Conservation (phyloP, 1,140 invertebrate species). For the Drosophila pruinosa region DNA sequence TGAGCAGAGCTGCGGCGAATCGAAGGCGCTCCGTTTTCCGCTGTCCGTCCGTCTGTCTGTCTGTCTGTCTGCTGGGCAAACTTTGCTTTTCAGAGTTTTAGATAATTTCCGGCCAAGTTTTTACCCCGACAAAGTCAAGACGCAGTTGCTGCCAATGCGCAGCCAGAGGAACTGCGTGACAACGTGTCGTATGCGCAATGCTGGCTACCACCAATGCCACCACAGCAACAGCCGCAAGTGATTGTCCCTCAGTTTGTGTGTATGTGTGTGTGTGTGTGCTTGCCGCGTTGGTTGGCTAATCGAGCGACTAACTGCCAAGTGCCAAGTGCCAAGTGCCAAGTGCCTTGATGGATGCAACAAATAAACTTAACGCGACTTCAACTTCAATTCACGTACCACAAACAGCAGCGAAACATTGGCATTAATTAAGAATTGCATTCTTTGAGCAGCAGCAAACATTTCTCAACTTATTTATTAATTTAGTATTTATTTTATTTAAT, state of each 20-base stretch:
- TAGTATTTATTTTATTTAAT: conserved; percentile 28
- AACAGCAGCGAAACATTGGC: conserved; percentile 47
- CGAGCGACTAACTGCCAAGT: conserved; percentile 42
- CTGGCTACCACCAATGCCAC: conserved; percentile 60
- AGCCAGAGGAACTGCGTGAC: conserved; percentile 50
- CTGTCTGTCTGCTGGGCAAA: conserved; percentile 1
- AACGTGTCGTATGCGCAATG: conserved; percentile 74
- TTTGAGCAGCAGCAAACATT: conserved; percentile 2
- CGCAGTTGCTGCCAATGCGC: conserved; percentile 62
- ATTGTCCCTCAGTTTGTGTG: conserved; percentile 12
- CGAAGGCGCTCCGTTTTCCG: conserved; percentile 37
- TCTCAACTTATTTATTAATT: conserved; percentile 21
- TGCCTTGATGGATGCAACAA: conserved; percentile 40
- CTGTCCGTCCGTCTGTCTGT: conserved; percentile 1
- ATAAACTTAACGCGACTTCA: conserved; percentile 23
- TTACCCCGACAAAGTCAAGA: conserved; percentile 63
- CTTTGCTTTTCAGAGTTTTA: conserved; percentile 52
- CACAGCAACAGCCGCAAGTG: conserved; percentile 64
- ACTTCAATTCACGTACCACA: conserved; percentile 66
- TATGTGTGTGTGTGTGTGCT: conserved; percentile 26
- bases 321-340: conserved; percentile 17
- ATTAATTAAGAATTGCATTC: conserved; percentile 18
- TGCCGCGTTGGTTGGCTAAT: conserved; percentile 72
- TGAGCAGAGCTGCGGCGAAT: conserved; percentile 67
- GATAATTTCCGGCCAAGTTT: conserved; percentile 77